phyloP scores from a whole-genome alignment of 2,888 invertebrate genomes.

The Drosophila kokeensis region DNA sequence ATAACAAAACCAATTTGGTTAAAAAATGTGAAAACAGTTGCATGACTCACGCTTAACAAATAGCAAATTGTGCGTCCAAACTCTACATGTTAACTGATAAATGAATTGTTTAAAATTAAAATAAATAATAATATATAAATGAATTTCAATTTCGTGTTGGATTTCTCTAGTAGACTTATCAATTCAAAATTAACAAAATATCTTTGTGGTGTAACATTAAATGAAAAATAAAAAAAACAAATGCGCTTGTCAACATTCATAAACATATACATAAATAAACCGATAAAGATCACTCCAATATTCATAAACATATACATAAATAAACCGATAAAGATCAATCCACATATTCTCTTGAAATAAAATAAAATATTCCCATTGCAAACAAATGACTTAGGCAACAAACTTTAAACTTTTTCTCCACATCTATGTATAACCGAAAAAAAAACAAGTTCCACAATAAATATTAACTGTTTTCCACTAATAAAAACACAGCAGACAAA shows the following conservation, averaged over 20 bases:
- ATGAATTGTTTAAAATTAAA: neutral
- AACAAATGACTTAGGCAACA: slow-evolving; percentile 59
- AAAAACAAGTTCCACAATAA: slow-evolving; percentile 18
- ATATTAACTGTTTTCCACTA: slow-evolving; percentile 25
- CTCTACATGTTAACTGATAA: neutral
- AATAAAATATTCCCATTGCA: neutral
- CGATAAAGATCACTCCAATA: neutral
- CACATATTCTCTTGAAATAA: neutral
- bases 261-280: neutral
- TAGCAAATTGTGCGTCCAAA: neutral
- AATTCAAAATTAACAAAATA: neutral
- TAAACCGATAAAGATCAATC: neutral
- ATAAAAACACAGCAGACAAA: neutral
- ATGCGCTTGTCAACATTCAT: neutral
- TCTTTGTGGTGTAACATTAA: neutral
- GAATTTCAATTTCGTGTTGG: no score
- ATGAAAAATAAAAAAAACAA: neutral
- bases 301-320: neutral
- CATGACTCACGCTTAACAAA: slow-evolving; percentile 29
- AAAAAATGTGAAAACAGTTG: slow-evolving; percentile 6
- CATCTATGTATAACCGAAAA: neutral
- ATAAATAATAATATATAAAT: neutral
- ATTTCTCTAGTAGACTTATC: neutral
- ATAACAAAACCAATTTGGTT: neutral
- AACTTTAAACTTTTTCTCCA: slow-evolving; percentile 56